Conservation (phyloP, 2,888 invertebrate genomes). For the Volucella inanis region DNA sequence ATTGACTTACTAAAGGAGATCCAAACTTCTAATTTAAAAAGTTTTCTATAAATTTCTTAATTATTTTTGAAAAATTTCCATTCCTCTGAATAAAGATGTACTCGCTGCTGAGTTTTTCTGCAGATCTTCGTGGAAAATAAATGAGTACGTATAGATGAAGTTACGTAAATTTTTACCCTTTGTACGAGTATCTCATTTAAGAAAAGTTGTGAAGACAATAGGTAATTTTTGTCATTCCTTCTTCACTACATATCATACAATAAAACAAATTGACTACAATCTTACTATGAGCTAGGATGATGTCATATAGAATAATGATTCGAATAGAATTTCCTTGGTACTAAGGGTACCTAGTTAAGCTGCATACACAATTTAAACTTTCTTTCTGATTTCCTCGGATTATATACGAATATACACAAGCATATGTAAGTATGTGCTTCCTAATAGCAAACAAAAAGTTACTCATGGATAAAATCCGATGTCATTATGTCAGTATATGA, state of each 20-base stretch:
- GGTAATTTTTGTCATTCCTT: neutral
- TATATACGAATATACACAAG: neutral
- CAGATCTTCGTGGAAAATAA: too few species aligned
- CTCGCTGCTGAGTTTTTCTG: too few species aligned
- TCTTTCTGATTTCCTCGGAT: neutral
- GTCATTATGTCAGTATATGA: too few species aligned
- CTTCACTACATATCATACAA: neutral
- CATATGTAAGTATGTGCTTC: too few species aligned
- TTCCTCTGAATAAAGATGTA: too few species aligned
- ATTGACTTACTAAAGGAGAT: too few species aligned
- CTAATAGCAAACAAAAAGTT: too few species aligned
- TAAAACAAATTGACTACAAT: conserved; percentile 54
- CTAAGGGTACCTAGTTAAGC: conserved; percentile 32
- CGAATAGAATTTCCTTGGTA: conserved; percentile 44
- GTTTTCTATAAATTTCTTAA: too few species aligned
- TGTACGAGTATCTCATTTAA: neutral
- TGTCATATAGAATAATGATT: conserved; percentile 14
- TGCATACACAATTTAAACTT: conserved; percentile 25
- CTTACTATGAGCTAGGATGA: conserved; percentile 23
- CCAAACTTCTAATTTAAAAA: too few species aligned
- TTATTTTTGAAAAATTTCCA: too few species aligned
- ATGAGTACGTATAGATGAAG: too few species aligned
- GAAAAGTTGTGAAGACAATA: conserved; percentile 38
- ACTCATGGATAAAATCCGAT: too few species aligned
- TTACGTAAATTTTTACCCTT: neutral